Base-by-base conservation (phyloP, 2,888 invertebrate genomes). In the Ennomos fuscantarius region DNA sequence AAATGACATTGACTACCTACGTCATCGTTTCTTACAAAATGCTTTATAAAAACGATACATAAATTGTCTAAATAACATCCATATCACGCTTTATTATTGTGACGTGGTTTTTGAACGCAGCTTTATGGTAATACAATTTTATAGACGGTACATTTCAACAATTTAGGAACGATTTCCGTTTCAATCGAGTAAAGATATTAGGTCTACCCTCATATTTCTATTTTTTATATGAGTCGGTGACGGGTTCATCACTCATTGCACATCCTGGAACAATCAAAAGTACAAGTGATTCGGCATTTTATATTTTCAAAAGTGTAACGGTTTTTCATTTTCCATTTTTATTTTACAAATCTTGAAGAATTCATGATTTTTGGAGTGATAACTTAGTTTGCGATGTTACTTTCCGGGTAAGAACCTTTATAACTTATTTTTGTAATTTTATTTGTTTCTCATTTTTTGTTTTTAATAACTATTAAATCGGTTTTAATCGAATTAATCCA, bases 231-330 rank as follows among this genome's bases (percentile, higher is more conserved):
- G 46, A 57, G 56, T 46, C 62, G 65, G 63, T 68, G 71, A 32
- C 31, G 55, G 68, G 74, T 79, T 68, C 60, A 72, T 70, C 72
- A 66, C 60, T 73, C 89, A 90, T 89, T 90, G 76, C 82, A 81
- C 70, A 73, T 64, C 60, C 75, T 74, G 84, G 70, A 83, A 82
- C 84, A 78, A 80, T 78, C 79, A 66, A 55, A 73, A 72, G 77
- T 76, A 78, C 52, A 37, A 40, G 76, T 74, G 69, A 74, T 69
- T 69, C 13, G 9, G 24, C 31, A 11, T 71, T 15, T n/a, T 47
- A 67, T 56, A 50, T 57, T 51, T 52, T 76, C 49, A 54, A 66
- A 72, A 64, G 63, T 69, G 66, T 75, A 79, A 79, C 71, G 74
- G 68, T 66, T 77, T 74, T 77, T 74, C 72, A 68, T 59, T 57